Evolutionary conservation across 2,888 invertebrate genomes (phyloP), one percentile per base, ranked within the genome.

Genomic region (Cyclophora albipunctata): DNA sequence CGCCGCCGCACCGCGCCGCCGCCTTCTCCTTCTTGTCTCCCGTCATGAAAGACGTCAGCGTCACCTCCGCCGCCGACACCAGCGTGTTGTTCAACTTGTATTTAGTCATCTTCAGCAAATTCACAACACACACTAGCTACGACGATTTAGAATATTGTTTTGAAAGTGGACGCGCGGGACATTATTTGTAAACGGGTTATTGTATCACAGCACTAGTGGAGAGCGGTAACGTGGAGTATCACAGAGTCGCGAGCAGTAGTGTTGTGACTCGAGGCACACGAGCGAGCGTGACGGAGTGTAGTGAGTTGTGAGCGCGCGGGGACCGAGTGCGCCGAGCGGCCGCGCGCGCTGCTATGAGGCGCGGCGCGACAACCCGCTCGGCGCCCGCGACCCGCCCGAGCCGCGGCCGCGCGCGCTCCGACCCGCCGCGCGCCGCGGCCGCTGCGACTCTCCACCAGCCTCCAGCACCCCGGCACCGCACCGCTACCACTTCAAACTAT

Each of bases 21-120:
- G 60, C 67, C 33, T 60, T 67, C 40, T 75, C 75, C 50, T 67
- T 72, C 52, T 55, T 57, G 54, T 59, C 66, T 50, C 78, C 81
- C 40, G 72, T 66, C 73, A 86, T 73, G 69, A 81, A 88, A n/a
- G 86, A 78, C 2, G 87, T 88, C n/a, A 88, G 66, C 0, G 85
- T 87, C 66, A 88, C 88, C 58, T 84, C 84, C 5, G 83, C 76
- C 37, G 84, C 64, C 5, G 84, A 76, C 0, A 79, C 75, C 45
- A 74, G 68, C 6, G 78, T 75, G 61, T 89, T 87, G 67, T 87
- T 90, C 63, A 91, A 64, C 64, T 90, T 90, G 69, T 90, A 91
- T 67, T 90, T 91, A 48, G 90, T 90, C 90, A 90, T 90, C 57
- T 66, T 80, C 52, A 50, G 54, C 52, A 55, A 49, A 46, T 52